phyloP scores from a whole-genome alignment of 2,113 vertebrate species.

The Coregonus clupeaformis region DNA sequence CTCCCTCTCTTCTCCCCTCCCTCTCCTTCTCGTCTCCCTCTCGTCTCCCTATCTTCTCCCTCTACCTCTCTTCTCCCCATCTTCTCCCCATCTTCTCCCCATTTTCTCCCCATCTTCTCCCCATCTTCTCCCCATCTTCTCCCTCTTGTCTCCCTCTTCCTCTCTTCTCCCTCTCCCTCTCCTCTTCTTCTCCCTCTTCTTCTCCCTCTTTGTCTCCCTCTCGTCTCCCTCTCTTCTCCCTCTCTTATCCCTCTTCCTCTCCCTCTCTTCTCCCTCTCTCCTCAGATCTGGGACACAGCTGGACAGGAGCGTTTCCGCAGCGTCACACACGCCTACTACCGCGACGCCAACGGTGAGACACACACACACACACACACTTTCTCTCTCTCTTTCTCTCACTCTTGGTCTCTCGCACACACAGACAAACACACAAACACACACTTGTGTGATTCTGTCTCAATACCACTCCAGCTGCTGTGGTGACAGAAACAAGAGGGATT shows the following conservation, averaged over 20 bases:
- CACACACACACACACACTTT: conserved; percentile 7
- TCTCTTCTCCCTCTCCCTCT: too few relatives aligned
- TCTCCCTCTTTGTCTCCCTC: neutral
- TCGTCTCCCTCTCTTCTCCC: neutral
- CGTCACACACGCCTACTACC: conserved; percentile 89
- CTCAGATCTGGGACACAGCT: conserved; percentile 66
- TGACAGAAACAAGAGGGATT: neutral
- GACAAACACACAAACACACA: neutral
- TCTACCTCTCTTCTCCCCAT: too few relatives aligned
- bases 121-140: too few relatives aligned
- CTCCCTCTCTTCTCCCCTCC: neutral
- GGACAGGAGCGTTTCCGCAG: conserved; percentile 90
- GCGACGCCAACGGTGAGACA: conserved; percentile 86
- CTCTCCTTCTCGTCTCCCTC: neutral
- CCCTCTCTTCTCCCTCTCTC: neutral
- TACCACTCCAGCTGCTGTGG: neutral
- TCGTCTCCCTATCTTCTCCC: neutral
- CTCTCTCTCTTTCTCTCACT: neutral
- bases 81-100: neutral
- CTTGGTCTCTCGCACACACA: too few relatives aligned
- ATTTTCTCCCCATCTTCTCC: neutral
- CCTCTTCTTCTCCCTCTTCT: neutral
- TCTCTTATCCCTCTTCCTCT: neutral
- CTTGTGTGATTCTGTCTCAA: neutral
- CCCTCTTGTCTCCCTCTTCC: neutral